These are phyloP conservation scores for Galeopsomyia nigrocyanea DNA, from an alignment of 2,888 invertebrate genomes.

Conservation along the genomic window DNA sequence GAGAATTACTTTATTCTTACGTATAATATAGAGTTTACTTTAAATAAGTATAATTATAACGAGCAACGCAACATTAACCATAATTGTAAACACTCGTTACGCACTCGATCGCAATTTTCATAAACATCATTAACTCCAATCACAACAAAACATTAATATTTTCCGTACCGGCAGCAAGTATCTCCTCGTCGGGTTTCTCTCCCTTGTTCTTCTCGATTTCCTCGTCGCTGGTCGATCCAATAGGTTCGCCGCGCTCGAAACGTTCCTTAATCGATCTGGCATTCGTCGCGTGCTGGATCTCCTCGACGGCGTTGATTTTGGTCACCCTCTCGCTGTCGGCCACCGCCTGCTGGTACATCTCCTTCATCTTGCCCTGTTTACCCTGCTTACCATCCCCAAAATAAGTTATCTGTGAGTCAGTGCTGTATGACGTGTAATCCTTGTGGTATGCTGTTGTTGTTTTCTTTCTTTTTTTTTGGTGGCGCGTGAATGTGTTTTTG, in stretches of 20 bases:
- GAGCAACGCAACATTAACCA: too few species aligned
- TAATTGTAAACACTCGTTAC: too few species aligned
- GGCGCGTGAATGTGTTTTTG: background rate
- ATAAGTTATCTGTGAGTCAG: constrained; percentile 35
- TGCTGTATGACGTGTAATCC: constrained; percentile 7
- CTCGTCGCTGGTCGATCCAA: constrained; percentile 75
- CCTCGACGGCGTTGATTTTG: constrained; percentile 66
- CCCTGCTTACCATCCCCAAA: constrained; percentile 72
- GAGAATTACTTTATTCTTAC: too few species aligned
- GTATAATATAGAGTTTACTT: too few species aligned
- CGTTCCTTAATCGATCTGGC: constrained; percentile 80
- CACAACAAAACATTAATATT: too few species aligned
- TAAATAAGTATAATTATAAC: too few species aligned
- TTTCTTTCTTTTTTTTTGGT: background rate
- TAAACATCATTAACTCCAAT: too few species aligned
- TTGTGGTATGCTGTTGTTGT: constrained; percentile 1
- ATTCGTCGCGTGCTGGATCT: constrained; percentile 68
- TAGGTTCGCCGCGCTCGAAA: constrained; percentile 83
- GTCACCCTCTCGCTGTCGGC: constrained; percentile 79
- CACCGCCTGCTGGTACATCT: constrained; percentile 92
- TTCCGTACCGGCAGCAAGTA: constrained; percentile 82
- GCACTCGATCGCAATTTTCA: too few species aligned
- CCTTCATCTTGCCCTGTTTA: constrained; percentile 91
- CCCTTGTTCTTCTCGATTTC: constrained; percentile 71
- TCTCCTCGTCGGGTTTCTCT: constrained; percentile 80